These are phyloP conservation scores for Steatornis caripensis DNA, from an alignment of 2,113 vertebrate genomes.

Conservation along the genomic window DNA sequence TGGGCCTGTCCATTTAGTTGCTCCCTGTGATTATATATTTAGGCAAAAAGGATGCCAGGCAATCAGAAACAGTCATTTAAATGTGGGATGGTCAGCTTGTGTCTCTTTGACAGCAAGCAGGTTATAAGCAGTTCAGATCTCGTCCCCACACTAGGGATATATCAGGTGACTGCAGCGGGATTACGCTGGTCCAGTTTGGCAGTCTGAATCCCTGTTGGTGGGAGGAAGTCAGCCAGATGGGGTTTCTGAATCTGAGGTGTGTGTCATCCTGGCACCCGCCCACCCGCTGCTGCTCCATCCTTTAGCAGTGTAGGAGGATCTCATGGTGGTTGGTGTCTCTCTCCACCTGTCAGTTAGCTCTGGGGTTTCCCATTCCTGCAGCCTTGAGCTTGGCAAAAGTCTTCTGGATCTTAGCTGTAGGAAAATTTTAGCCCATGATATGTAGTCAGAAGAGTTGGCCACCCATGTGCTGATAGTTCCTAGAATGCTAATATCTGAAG, in stretches of 20 bases:
- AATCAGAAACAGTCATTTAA: accelerated
- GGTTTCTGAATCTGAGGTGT: background rate
- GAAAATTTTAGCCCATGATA: background rate
- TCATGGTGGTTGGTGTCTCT: background rate
- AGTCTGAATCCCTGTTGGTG: background rate
- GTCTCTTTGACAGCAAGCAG: background rate
- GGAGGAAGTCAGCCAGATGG: background rate
- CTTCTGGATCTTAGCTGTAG: background rate
- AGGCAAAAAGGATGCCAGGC: background rate
- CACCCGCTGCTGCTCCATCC: background rate
- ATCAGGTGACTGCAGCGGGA: background rate
- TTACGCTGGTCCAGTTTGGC: background rate
- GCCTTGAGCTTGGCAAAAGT: background rate
- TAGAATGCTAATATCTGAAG: background rate
- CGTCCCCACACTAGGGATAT: accelerated
- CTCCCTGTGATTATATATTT: background rate
- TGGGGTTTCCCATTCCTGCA: background rate
- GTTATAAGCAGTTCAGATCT: background rate
- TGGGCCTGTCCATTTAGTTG: background rate
- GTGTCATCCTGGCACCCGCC: background rate
- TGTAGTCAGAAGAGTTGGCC: background rate
- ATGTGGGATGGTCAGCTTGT: background rate
- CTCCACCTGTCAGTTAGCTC: background rate
- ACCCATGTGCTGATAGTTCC: background rate
- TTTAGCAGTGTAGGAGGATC: background rate